These are phyloP conservation scores for Perca flavescens DNA, from an alignment of 2,113 vertebrate genomes.

Conservation along the genomic window DNA sequence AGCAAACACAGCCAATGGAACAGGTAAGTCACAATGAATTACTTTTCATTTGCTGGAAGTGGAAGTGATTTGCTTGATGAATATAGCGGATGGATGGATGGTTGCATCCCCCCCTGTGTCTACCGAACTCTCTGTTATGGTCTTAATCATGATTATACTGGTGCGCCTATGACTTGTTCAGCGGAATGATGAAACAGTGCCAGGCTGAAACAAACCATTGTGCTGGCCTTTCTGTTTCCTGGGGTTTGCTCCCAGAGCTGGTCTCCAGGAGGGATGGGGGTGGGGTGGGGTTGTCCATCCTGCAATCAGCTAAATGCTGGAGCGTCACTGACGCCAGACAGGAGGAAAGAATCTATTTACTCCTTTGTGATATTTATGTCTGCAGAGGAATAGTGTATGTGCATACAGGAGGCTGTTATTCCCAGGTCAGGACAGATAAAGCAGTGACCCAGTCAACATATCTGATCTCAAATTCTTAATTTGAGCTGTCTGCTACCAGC, in stretches of 20 bases:
- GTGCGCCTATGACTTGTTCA: constrained; percentile 63
- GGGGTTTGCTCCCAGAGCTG: constrained; percentile 53
- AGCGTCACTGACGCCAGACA: constrained; percentile 42
- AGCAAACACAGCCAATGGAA: constrained; percentile 79
- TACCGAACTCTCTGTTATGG: constrained; percentile 67
- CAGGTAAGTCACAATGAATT: constrained; percentile 82
- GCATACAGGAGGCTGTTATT: constrained; percentile 20
- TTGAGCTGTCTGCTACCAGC: constrained; percentile 32
- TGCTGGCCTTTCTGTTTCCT: constrained; percentile 58
- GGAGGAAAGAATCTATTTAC: constrained; percentile 66
- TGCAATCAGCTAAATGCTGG: constrained; percentile 79
- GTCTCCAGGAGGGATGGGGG: constrained; percentile 17
- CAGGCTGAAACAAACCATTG: constrained; percentile 60
- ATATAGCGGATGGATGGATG: constrained; percentile 74
- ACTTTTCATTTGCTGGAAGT: constrained; percentile 80
- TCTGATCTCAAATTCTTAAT: constrained; percentile 48
- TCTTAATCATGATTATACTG: constrained; percentile 78
- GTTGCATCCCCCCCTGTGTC: constrained; percentile 59
- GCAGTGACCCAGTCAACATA: constrained; percentile 43
- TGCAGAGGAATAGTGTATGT: constrained; percentile 36
- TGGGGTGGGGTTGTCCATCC: constrained; percentile 42
- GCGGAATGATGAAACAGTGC: constrained; percentile 64
- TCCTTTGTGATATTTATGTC: constrained; percentile 73
- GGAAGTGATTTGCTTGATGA: constrained; percentile 81
- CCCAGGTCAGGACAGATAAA: constrained; percentile 17